Evolutionary conservation across 2,113 vertebrate genomes (phyloP), one percentile per base, ranked within the genome.

Genomic region (cat (Felis catus)): DNA sequence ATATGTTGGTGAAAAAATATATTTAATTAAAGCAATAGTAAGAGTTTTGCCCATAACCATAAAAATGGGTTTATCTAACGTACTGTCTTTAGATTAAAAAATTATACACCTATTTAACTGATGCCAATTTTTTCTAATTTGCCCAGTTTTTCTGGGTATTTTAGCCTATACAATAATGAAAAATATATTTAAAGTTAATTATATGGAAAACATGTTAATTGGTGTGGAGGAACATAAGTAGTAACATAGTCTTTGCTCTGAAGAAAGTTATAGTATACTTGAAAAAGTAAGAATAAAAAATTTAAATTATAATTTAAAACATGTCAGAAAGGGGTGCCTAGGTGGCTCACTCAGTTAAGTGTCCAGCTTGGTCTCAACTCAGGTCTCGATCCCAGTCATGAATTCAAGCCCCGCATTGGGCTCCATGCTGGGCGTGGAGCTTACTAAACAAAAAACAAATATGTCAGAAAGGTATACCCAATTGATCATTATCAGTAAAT

Each of bases 251-350:
- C 10, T 51, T 55, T 45, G 11, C 74, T 82, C 48, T 65, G 31
- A 61, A 82, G 39, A 94, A 83, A 25, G 2, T 8, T 78, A 58
- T 0, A 11, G 14, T 76, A 33, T 21, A 5, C 23, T 33, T 80
- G 13, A 63, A 58, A 70, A 36, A 70, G 29, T 71, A 80, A 89
- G 58, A 74, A 83, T 85, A 79, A 79, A 91, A 55, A 79, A 95
- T 45, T 92, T 88, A 81, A 80, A 39, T 95, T 74, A n/a, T 63
- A 96, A 63, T 81, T 88, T 23, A 82, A 83, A 82, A 74, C n/a
- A 36, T 48, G 3, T 66, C 31, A 45, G 29, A 58, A 58, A 21
- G 55, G 19, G 55, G 55, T 6, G 6, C 55, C 55, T 58, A 53
- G 55, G 55, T 21, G 19, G 19, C 55, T 58, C 19, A 58, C 4